phyloP scores from a whole-genome alignment of 1,140 invertebrate genomes.

The Drosophila watanabei region DNA sequence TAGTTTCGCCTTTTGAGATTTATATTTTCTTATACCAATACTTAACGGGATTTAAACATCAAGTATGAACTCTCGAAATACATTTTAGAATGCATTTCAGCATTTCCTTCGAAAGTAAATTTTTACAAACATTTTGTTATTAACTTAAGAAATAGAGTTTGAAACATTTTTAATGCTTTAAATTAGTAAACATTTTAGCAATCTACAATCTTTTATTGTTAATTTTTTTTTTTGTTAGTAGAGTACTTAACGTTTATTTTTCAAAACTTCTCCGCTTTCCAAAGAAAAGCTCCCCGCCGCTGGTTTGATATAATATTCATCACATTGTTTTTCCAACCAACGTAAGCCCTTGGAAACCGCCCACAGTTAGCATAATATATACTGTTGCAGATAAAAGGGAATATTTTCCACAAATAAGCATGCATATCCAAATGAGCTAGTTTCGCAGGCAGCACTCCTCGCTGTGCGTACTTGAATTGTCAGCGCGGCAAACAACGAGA shows the following conservation, averaged over 20 bases:
- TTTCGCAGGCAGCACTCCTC: slow-evolving; percentile 27
- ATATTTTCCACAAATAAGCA: slow-evolving; percentile 22
- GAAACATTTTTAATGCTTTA: not conserved
- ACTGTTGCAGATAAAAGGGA: slow-evolving; percentile 1
- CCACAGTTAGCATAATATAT: slow-evolving; percentile 11
- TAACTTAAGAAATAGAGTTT: not conserved
- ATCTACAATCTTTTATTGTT: not conserved
- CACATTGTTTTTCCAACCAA: slow-evolving; percentile 5
- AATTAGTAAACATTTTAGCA: not conserved
- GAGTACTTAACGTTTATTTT: not conserved
- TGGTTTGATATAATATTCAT: slow-evolving; percentile 23
- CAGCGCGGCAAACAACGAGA: slow-evolving; percentile 38
- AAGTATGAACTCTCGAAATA: not conserved
- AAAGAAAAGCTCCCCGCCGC: not conserved
- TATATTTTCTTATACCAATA: not conserved
- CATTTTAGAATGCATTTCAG: not conserved
- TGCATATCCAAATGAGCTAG: slow-evolving; percentile 43
- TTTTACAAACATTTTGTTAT: not conserved
- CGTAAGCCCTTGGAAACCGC: slow-evolving; percentile 10
- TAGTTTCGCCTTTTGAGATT: not conserved
- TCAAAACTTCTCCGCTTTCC: not conserved
- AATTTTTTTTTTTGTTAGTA: not conserved
- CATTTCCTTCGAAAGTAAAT: not conserved
- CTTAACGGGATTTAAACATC: not conserved
- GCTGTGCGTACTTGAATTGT: slow-evolving; percentile 56